Percentiles rank a stretch among this genome's conserved stretches.
phyloP scores from a whole-genome alignment of 2,888 invertebrate genomes.

The Cenopis cana region DNA sequence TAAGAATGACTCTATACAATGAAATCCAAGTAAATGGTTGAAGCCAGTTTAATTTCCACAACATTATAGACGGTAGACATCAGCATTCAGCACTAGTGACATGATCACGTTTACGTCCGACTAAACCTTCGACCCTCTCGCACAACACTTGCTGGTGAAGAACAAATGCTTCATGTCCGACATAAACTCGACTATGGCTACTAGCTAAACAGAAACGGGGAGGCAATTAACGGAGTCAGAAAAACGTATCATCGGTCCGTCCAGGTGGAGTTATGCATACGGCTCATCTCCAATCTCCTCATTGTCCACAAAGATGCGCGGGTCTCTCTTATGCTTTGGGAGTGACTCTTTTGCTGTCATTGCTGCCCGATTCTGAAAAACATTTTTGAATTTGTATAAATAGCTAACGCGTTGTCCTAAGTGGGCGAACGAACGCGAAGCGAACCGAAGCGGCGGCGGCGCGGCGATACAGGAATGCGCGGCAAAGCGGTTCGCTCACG shows the following conservation, averaged over 20 bases:
- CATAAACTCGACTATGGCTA: no score
- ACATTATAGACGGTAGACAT: not conserved
- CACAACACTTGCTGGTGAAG: no score
- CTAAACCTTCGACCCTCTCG: no score
- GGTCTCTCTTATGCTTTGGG: conserved; percentile 68
- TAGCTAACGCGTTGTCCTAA: no score
- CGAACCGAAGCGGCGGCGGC: no score
- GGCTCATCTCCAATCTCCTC: conserved; percentile 58
- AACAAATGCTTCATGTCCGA: no score
- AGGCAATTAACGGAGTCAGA: not conserved
- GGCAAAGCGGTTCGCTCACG: no score
- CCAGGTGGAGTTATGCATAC: conserved; percentile 31
- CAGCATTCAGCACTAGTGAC: not conserved
- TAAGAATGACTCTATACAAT: no score
- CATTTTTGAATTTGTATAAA: not conserved
- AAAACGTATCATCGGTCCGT: not conserved
- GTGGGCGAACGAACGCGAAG: no score
- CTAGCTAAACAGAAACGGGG: no score
- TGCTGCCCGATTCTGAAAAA: not conserved
- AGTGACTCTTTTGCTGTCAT: conserved; percentile 4
- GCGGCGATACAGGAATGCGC: no score
- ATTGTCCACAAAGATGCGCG: conserved; percentile 61
- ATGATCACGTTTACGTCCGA: no score
- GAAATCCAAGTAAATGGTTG: not conserved
- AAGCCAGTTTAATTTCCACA: not conserved